Evolutionary conservation across 2,113 vertebrate species (phyloP).

Genomic region (Tiliqua scincoides): DNA sequence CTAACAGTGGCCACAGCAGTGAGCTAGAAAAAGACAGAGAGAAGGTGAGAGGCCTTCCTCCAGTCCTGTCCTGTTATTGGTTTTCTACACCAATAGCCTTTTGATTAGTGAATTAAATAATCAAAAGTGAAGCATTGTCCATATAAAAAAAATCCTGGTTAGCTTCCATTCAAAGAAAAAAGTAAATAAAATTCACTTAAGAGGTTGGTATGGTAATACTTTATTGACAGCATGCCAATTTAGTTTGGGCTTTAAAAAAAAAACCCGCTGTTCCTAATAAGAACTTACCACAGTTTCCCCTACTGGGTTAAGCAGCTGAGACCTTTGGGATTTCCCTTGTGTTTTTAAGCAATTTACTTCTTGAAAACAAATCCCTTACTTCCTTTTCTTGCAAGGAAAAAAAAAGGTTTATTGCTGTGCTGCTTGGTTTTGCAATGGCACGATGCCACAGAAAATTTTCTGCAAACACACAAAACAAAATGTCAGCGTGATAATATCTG

Average conservation of each 20-base stretch:
- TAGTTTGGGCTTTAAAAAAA: constrained; percentile 17
- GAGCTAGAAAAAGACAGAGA: neutral
- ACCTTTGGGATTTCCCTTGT: constrained; percentile 35
- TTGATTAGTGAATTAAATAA: constrained; percentile 5
- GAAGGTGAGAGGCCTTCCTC: neutral
- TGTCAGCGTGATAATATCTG: constrained; percentile 1
- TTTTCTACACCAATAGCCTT: neutral
- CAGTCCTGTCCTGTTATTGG: neutral
- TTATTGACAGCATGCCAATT: constrained; percentile 8
- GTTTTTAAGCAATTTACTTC: constrained; percentile 52
- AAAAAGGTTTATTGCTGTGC: constrained; percentile 29
- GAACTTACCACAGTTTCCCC: constrained; percentile 17
- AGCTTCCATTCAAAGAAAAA: constrained; percentile 33
- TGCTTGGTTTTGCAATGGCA: constrained; percentile 50
- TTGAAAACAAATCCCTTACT: constrained; percentile 57
- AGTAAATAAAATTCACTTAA: constrained; percentile 12
- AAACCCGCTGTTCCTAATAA: constrained; percentile 27
- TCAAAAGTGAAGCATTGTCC: neutral
- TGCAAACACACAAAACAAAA: constrained; percentile 25
- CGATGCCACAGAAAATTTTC: neutral
- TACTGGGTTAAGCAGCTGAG: constrained; percentile 9
- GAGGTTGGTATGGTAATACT: constrained; percentile 18
- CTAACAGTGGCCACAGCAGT: neutral
- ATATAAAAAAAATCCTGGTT: neutral
- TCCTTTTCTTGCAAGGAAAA: constrained; percentile 45